These are phyloP conservation scores for Minunthozetes semirufus DNA, from an alignment of 2,888 invertebrate genomes.

Conservation along the genomic window DNA sequence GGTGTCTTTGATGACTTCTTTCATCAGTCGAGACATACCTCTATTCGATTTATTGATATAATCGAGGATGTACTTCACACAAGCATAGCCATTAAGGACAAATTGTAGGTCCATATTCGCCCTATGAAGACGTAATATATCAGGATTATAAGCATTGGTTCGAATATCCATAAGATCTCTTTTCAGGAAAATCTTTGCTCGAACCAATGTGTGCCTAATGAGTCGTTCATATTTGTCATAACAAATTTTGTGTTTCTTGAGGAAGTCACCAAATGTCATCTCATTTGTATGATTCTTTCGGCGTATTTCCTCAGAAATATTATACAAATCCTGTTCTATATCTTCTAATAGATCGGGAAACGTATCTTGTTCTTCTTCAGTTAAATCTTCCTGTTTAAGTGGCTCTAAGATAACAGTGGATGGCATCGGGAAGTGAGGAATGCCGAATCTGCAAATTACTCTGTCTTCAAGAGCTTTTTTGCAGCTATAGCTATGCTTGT, in stretches of 20 bases:
- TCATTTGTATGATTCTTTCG: no score
- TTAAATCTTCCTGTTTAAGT: background rate
- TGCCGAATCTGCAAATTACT: constrained; percentile 33
- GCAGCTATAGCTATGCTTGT: constrained; percentile 8
- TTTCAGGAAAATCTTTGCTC: constrained; percentile 8
- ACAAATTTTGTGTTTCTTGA: no score
- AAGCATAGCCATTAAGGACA: constrained; percentile 32
- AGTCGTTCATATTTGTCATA: background rate
- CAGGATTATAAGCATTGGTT: constrained; percentile 17
- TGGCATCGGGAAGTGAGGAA: constrained; percentile 34
- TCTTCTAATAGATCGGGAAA: background rate
- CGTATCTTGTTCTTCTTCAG: background rate
- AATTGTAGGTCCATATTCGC: constrained; percentile 37
- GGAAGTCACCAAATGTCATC: no score
- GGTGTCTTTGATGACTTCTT: constrained; percentile 39
- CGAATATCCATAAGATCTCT: background rate
- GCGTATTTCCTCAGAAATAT: background rate
- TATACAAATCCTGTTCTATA: background rate
- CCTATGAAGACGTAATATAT: background rate
- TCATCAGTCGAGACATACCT: constrained; percentile 32
- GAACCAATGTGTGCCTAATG: background rate
- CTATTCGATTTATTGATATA: constrained; percentile 36
- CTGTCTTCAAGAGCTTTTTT: background rate
- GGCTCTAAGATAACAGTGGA: constrained; percentile 26
- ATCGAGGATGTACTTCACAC: constrained; percentile 33